Base-by-base conservation (phyloP, 2,888 invertebrate genomes). In the Atrina japonica region DNA sequence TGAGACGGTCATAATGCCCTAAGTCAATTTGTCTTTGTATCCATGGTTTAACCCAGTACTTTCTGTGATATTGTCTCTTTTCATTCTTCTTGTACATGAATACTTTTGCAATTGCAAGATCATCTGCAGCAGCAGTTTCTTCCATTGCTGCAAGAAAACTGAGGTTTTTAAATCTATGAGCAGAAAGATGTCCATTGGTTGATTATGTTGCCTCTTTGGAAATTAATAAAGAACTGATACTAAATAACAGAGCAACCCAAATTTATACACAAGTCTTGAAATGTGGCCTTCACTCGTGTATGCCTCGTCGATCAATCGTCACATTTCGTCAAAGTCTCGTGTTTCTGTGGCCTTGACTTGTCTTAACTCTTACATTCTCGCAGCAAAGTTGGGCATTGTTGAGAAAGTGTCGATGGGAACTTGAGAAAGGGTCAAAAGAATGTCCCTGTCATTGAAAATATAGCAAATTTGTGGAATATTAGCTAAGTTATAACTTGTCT, bases 61-160 rank as follows among this genome's bases (percentile, higher is more conserved):
- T 35, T 11, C 35, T 35, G 35, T 35, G 35, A 35, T 5, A 35
- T 35, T 11, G 35, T 35, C 35, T 35, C 35, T 23, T 30, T 53
- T 40, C 35, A 3, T 65, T 55, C 23, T 65, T 49, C 41, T 30
- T 23, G 30, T 49, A 11, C 49, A 2, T 11, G 11, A 56, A 29
- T 23, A 30, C 30, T 11, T 21, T n/a, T 56, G 18, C 35, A 11
- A n/a, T 56, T 40, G 18, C 78, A 82, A 86, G 81, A 85, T 83
- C 27, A 9, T 16, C 30, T 52, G 14, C 7, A 23, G 21, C 2
- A 25, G 9, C 45, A 59, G 21, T 21, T 23, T 35, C 35, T 7
- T 35, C 35, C 35, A 35, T 35, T 11, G 5, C 35, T 11, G 5
- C 35, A 5, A 35, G 43, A n/a, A 21, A 16, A 41, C 7, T 14